Evolutionary conservation across 2,888 invertebrate genomes (phyloP).

Genomic region (Smittia aterrima): DNA sequence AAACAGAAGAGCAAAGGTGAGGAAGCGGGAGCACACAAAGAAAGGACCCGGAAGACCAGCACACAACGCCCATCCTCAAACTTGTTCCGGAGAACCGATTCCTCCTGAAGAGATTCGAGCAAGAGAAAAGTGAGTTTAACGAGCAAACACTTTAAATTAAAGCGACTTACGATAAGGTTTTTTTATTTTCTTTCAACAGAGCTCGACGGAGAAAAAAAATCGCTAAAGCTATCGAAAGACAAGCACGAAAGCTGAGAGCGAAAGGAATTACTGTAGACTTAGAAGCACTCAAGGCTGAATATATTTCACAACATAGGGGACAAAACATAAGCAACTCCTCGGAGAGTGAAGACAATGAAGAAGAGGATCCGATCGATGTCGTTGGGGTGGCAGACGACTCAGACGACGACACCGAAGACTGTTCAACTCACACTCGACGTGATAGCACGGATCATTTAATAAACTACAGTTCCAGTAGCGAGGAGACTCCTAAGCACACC

Average conservation of each 20-base stretch:
- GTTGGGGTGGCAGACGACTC: constrained; percentile 78
- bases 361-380: constrained; percentile 77
- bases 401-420: constrained; percentile 68
- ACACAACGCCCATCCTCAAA: constrained; percentile 97
- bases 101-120: constrained; percentile 85
- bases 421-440: constrained; percentile 45
- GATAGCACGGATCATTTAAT: constrained; percentile 45
- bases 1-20: constrained; percentile 90
- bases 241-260: constrained; percentile 86
- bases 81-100: constrained; percentile 95
- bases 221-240: constrained; percentile 86
- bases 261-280: constrained; percentile 88
- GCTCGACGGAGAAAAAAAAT: constrained; percentile 88
- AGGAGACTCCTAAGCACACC: constrained; percentile 61
- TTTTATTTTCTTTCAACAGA: constrained; percentile 51
- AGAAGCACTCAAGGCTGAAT: constrained; percentile 79
- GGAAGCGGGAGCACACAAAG: constrained; percentile 98
- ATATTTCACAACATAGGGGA: constrained; percentile 73
- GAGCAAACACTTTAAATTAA: neutral
- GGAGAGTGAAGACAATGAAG: constrained; percentile 62
- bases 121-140: constrained; percentile 66
- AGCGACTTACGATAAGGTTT: no score
- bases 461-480: constrained; percentile 57
- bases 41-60: constrained; percentile 98
- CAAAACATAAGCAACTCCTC: constrained; percentile 55